phyloP scores from a whole-genome alignment of 2,113 vertebrate species.

The Notarius lentiginosus region DNA sequence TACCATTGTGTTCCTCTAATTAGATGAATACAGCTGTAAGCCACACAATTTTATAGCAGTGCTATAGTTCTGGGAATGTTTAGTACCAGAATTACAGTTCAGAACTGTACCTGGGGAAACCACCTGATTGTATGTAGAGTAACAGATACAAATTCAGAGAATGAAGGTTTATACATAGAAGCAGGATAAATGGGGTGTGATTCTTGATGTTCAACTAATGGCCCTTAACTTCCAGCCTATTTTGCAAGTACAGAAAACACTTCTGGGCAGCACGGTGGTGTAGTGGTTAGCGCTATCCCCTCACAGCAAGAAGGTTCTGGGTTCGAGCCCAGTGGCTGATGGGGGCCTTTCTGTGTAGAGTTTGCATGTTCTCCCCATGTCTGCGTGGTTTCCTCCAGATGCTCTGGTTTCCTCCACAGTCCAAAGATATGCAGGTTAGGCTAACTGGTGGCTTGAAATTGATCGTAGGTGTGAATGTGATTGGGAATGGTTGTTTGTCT shows the following conservation, averaged over 20 bases:
- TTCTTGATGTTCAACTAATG: slow-evolving; percentile 29
- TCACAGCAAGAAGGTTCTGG: too few relatives aligned
- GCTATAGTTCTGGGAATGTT: neutral
- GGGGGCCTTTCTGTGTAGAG: too few relatives aligned
- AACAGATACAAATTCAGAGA: neutral
- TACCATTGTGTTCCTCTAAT: slow-evolving; percentile 11
- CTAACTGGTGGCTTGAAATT: too few relatives aligned
- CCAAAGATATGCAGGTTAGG: too few relatives aligned
- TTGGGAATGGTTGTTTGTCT: too few relatives aligned
- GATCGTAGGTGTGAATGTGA: too few relatives aligned
- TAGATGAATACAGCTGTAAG: slow-evolving; percentile 20
- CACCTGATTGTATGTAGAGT: neutral
- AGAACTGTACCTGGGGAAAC: neutral
- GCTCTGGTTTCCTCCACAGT: too few relatives aligned
- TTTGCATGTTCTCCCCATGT: too few relatives aligned
- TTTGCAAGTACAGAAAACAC: neutral
- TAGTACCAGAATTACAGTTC: neutral
- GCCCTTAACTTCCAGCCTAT: neutral
- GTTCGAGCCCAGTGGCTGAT: too few relatives aligned
- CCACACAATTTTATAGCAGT: neutral
- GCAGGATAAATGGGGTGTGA: slow-evolving; percentile 13
- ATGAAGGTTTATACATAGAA: slow-evolving; percentile 1
- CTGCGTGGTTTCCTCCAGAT: too few relatives aligned
- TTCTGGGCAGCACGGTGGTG: neutral
- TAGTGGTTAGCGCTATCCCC: too few relatives aligned